Evolutionary conservation across 2,888 invertebrate genomes (phyloP).

Genomic region (Hirtodrosophila confusa): DNA sequence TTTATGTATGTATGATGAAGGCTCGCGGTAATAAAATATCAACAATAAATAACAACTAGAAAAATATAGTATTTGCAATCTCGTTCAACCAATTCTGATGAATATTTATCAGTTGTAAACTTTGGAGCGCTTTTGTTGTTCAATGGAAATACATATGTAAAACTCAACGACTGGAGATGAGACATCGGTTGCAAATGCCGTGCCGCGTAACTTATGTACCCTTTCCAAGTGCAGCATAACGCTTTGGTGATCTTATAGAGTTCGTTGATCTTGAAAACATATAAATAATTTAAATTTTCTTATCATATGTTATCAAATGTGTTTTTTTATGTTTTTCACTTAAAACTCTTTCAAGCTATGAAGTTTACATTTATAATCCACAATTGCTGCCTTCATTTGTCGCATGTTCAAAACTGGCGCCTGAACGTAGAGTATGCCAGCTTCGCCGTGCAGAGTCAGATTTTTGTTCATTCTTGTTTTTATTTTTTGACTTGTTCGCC

Average conservation of each 20-base stretch:
- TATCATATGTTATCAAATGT: not conserved
- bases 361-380: no score
- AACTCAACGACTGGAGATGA: conserved; percentile 50
- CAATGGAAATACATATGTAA: conserved; percentile 29
- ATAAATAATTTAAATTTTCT: not conserved
- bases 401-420: no score
- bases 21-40: conserved; percentile 39
- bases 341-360: no score
- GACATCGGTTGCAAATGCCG: conserved; percentile 53
- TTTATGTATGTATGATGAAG: conserved; percentile 26
- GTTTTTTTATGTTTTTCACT: no score
- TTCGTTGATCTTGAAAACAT: conserved; percentile 2
- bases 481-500: conserved; percentile 54
- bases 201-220: conserved; percentile 57
- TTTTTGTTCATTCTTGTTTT: conserved; percentile 46
- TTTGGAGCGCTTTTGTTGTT: conserved; percentile 14
- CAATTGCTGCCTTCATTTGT: no score
- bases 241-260: not conserved
- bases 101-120: conserved; percentile 30
- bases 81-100: conserved; percentile 6
- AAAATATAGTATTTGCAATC: conserved; percentile 25
- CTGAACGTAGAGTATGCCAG: conserved; percentile 40
- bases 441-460: conserved; percentile 26
- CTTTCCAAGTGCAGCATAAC: conserved; percentile 7
- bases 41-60: conserved; percentile 61